Base-by-base conservation (phyloP, 2,888 invertebrate genomes). In the Tubulanus polymorphus region DNA sequence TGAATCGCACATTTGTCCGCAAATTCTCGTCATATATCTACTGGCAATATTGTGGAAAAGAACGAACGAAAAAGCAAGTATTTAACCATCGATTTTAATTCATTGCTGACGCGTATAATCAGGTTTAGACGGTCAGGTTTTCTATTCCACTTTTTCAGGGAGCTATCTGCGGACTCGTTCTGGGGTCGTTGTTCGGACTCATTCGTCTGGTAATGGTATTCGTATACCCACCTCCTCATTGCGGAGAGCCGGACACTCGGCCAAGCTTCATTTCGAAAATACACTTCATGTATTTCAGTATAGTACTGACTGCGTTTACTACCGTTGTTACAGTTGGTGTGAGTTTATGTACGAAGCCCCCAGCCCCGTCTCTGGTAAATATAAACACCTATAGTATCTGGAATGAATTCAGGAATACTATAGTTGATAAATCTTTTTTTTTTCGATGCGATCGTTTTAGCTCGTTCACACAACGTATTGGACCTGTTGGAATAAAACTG, bases 241-340 rank as follows among this genome's bases (percentile, higher is more conserved):
- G 82, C 64, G 78, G 79, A 6, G 74, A 79, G 59, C 64, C 56
- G 30, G 82, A 83, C 59, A 57, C 51, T 5, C 59, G 82, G 51
- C 81, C 81, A 2, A 26, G 57, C 8, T 61, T 82, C 41, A 60
- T 81, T 18, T 55, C 68, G 5, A 71, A 73, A 32, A 60, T 80
- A 12, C 81, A 82, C 65, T 82, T 80, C 68, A 80, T 82, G 71
- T 82, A 82, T 66, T 82, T 81, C 66, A 81, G 82, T 6, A 68
- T 74, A 55, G 57, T 81, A 47, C 70, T 81, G 35, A 77, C 77
- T 58, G 70, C 66, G 67, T 49, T 71, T n/a, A 76, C 75, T 6
- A 53, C 62, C 12, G 20, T 68, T 2, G 55, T 66, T 18, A 57
- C 70, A 29, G 59, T 70, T n/a, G 53, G 68, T 6, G 62, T 78